phyloP scores from a whole-genome alignment of 2,113 vertebrate genomes.

The Gambusia holbrooki region DNA sequence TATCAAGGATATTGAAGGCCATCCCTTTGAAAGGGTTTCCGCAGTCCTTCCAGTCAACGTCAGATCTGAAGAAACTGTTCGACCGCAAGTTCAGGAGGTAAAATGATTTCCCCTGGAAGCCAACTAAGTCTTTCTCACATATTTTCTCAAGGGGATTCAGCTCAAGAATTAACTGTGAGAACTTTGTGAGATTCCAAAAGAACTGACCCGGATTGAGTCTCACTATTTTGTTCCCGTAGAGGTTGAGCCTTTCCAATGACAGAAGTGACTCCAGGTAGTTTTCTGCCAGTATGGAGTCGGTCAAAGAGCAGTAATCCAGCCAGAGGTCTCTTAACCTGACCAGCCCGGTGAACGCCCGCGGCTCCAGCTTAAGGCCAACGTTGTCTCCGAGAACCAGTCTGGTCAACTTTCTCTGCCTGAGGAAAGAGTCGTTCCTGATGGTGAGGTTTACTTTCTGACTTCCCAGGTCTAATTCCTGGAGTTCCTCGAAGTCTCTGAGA shows the following conservation, averaged over 20 bases:
- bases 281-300: constrained; percentile 77
- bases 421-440: constrained; percentile 83
- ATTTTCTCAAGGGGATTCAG: constrained; percentile 76
- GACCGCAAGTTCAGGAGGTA: constrained; percentile 67
- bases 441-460: constrained; percentile 64
- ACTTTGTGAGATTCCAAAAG: constrained; percentile 79
- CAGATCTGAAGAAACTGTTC: constrained; percentile 33
- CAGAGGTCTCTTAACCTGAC: constrained; percentile 68
- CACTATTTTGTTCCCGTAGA: constrained; percentile 77
- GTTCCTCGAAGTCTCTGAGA: constrained; percentile 71
- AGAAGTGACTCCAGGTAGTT: constrained; percentile 81
- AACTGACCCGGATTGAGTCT: constrained; percentile 81
- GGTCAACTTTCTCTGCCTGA: constrained; percentile 77
- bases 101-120: constrained; percentile 84
- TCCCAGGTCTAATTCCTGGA: constrained; percentile 78
- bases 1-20: constrained; percentile 73
- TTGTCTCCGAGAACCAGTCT: constrained; percentile 79
- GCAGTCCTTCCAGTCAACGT: constrained; percentile 74
- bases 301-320: constrained; percentile 77
- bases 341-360: constrained; percentile 84
- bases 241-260: constrained; percentile 80
- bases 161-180: constrained; percentile 78
- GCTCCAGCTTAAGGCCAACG: constrained; percentile 69
- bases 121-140: constrained; percentile 83
- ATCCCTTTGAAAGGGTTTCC: constrained; percentile 85